A percentile compares a stretch with the other conserved stretches of the same genome.
Evolutionary conservation across 1,140 invertebrate genomes (phyloP).

Genomic region (Agrilus planipennis): DNA sequence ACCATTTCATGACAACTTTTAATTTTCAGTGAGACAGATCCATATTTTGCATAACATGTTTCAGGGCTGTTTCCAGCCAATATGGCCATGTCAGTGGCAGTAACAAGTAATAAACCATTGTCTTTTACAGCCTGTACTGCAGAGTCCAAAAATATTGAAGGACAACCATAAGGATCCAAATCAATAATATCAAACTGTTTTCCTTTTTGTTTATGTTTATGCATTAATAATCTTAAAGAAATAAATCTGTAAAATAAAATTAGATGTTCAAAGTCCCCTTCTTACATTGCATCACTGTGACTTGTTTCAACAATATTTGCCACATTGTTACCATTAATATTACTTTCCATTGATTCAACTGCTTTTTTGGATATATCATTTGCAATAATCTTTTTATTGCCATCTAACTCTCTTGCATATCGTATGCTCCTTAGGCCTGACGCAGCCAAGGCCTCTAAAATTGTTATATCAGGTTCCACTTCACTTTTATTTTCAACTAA

Average conservation of each 20-base stretch:
- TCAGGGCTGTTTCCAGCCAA: slow-evolving; percentile 92
- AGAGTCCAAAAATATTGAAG: slow-evolving; percentile 83
- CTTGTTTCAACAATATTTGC: slow-evolving; percentile 58
- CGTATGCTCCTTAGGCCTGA: slow-evolving; percentile 90
- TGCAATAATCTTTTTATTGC: slow-evolving; percentile 71
- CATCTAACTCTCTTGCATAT: slow-evolving; percentile 88
- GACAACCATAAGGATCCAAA: slow-evolving; percentile 95
- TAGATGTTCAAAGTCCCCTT: slow-evolving; percentile 6
- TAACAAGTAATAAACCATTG: slow-evolving; percentile 80
- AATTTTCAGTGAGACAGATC: slow-evolving; percentile 73
- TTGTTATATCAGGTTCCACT: slow-evolving; percentile 40
- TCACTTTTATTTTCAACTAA: slow-evolving; percentile 2
- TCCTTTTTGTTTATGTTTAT: slow-evolving; percentile 50
- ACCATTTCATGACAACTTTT: slow-evolving; percentile 94
- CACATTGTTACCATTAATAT: slow-evolving; percentile 70
- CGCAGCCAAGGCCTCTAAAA: slow-evolving; percentile 92
- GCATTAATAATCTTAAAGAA: slow-evolving; percentile 68
- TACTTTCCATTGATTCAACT: slow-evolving; percentile 73
- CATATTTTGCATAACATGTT: slow-evolving; percentile 86
- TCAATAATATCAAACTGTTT: slow-evolving; percentile 84
- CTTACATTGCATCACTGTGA: slow-evolving; percentile 73
- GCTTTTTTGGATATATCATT: slow-evolving; percentile 90
- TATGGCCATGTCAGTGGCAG: slow-evolving; percentile 96
- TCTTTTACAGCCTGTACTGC: slow-evolving; percentile 74
- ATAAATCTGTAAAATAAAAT: neutral